Evolutionary conservation across 1,140 invertebrate species (phyloP).

Genomic region (Drosophila arawakana): DNA sequence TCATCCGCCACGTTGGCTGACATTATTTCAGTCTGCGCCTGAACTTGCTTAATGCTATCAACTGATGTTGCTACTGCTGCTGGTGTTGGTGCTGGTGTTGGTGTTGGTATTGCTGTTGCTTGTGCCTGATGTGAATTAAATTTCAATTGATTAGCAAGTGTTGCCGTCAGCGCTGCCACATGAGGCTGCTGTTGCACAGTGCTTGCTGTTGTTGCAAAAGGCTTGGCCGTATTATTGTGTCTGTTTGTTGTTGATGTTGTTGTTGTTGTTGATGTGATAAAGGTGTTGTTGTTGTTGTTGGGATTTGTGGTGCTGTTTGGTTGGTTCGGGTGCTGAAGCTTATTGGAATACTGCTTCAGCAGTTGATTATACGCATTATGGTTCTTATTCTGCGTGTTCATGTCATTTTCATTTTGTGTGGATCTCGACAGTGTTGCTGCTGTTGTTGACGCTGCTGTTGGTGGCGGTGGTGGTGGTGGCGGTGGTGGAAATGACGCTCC

Average conservation of each 20-base stretch:
- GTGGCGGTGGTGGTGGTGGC: conserved; percentile 30
- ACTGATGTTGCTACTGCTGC: conserved; percentile 30
- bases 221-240: conserved; percentile 67
- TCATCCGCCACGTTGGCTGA: conserved; percentile 69
- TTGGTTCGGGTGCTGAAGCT: conserved; percentile 54
- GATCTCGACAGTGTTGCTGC: conserved; percentile 26
- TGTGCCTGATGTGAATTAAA: conserved; percentile 81
- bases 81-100: conserved; percentile 33
- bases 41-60: conserved; percentile 23
- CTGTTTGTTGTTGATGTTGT: conserved; percentile 41
- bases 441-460: conserved; percentile 38
- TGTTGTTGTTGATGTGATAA: conserved; percentile 39
- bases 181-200: conserved; percentile 59
- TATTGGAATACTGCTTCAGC: conserved; percentile 82
- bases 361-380: conserved; percentile 80
- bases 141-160: conserved; percentile 83
- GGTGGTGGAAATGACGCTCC: conserved; percentile 56
- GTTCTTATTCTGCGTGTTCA: conserved; percentile 75
- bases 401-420: conserved; percentile 60
- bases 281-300: conserved; percentile 31
- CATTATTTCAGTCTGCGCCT: conserved; percentile 52
- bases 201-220: conserved; percentile 43
- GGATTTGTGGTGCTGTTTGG: conserved; percentile 18
- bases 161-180: conserved; percentile 75
- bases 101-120: conserved; percentile 28